Conservation (phyloP, 2,888 invertebrate genomes). For the Syritta pipiens region DNA sequence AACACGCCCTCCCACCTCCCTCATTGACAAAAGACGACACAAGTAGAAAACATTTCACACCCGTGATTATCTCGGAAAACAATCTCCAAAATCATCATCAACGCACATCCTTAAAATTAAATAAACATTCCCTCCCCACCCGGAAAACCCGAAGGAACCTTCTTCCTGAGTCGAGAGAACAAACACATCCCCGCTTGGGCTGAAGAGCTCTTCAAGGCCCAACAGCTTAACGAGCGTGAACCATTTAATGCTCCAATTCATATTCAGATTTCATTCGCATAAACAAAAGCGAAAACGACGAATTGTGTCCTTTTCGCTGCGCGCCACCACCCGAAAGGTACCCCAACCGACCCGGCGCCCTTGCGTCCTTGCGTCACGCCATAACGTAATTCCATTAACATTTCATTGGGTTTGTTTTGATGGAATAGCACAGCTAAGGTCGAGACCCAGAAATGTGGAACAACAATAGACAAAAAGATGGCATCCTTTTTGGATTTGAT, state of each 20-base stretch:
- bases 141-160: slow-evolving; percentile 48
- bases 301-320: slow-evolving; percentile 61
- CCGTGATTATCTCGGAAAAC: slow-evolving; percentile 63
- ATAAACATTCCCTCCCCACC: slow-evolving; percentile 67
- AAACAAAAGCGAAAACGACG: slow-evolving; percentile 64
- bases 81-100: slow-evolving; percentile 67
- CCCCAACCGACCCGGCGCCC: slow-evolving; percentile 16
- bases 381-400: slow-evolving; percentile 66
- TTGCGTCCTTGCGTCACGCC: slow-evolving; percentile 49
- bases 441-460: slow-evolving; percentile 61
- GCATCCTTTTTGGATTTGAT: slow-evolving; percentile 62
- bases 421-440: slow-evolving; percentile 60
- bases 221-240: slow-evolving; percentile 69
- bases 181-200: slow-evolving; percentile 60
- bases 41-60: slow-evolving; percentile 55
- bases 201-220: slow-evolving; percentile 38
- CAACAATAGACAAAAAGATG: slow-evolving; percentile 56
- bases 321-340: slow-evolving; percentile 23
- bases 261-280: slow-evolving; percentile 69
- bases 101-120: slow-evolving; percentile 70
- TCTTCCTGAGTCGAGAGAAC: slow-evolving; percentile 51
- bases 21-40: slow-evolving; percentile 19
- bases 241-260: slow-evolving; percentile 70
- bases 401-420: slow-evolving; percentile 68
- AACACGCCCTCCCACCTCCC: neutral